Evolutionary conservation across 2,113 vertebrate species (phyloP).

Genomic region (Mandrillus leucophaeus): DNA sequence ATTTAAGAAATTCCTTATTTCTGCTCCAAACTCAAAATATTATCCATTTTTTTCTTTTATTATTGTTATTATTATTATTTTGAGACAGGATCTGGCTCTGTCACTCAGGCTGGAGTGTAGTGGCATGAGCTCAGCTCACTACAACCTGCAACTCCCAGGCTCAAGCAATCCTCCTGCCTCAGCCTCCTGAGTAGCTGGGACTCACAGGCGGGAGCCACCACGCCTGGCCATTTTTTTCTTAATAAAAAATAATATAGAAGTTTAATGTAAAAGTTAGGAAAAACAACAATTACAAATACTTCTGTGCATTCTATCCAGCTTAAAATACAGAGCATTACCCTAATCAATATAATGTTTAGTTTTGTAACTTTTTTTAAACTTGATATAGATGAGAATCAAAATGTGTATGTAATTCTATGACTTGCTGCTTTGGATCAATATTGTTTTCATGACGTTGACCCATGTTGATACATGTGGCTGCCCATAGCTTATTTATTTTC

Average conservation of each 20-base stretch:
- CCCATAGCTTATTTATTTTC: neutral
- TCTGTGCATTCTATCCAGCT: neutral
- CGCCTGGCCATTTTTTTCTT: neutral
- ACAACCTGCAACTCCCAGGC: no score
- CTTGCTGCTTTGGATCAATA: neutral
- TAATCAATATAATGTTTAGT: neutral
- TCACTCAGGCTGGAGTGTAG: no score
- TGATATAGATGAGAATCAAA: neutral
- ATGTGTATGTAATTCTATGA: neutral
- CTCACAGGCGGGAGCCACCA: no score
- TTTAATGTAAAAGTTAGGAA: neutral
- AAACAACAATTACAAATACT: neutral
- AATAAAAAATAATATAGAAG: neutral
- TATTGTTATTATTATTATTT: no score
- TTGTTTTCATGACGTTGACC: neutral
- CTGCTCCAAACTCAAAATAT: neutral
- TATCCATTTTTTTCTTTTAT: neutral
- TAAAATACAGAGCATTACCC: neutral
- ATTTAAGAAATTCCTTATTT: neutral
- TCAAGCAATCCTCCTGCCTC: no score
- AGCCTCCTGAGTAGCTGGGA: no score
- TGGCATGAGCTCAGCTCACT: no score
- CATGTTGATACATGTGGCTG: neutral
- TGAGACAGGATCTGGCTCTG: no score
- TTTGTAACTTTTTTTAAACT: neutral